Evolutionary conservation across 2,888 invertebrate genomes (phyloP).

Genomic region (Pyralis farinalis): DNA sequence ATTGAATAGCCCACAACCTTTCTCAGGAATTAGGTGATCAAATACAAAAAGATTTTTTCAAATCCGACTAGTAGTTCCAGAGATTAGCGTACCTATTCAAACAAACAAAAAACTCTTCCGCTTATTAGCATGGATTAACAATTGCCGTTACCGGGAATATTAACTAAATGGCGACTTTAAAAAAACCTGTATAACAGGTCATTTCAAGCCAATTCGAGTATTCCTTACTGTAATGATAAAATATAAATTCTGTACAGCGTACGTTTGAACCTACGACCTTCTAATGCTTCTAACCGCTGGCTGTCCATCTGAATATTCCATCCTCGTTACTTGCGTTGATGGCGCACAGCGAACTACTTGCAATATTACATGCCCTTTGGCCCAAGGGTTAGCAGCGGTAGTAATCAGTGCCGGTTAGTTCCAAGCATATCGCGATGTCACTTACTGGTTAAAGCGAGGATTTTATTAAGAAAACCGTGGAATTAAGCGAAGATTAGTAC

Average conservation of each 20-base stretch:
- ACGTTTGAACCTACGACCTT: constrained; percentile 28
- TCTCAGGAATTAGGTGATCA: no score
- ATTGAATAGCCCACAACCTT: no score
- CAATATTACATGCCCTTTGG: constrained; percentile 2
- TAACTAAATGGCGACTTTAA: no score
- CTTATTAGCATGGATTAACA: no score
- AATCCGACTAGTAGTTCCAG: no score
- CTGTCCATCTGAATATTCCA: constrained; percentile 38
- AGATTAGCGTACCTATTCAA: no score
- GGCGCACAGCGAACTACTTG: constrained; percentile 8
- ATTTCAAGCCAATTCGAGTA: background rate
- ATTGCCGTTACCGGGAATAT: no score
- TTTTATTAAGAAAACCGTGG: background rate
- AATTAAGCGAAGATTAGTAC: background rate
- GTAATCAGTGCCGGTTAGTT: constrained; percentile 6
- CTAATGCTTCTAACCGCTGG: constrained; percentile 25
- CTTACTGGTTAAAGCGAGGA: background rate
- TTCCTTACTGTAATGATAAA: background rate
- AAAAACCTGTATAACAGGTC: no score
- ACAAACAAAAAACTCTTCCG: no score
- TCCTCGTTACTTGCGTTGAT: constrained; percentile 37
- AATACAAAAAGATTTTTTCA: no score
- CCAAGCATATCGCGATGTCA: background rate
- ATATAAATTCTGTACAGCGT: background rate
- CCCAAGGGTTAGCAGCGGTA: constrained; percentile 1